Conservation (phyloP, 2,888 invertebrate genomes). For the Psylliodes chrysocephalus region DNA sequence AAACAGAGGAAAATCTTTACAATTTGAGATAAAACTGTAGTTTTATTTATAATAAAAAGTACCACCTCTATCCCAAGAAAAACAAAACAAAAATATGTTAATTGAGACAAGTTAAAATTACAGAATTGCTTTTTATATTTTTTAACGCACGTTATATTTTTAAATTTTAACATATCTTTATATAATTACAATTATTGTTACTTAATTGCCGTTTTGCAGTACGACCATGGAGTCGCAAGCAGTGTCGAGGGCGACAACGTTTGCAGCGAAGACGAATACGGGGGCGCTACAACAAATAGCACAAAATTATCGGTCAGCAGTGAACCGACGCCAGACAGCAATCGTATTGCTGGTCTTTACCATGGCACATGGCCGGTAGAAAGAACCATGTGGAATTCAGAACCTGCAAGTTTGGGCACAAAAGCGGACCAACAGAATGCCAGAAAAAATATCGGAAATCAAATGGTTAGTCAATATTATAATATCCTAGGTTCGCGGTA, state of each 20-base stretch:
- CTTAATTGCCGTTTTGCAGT: conserved; percentile 34
- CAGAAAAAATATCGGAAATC: conserved; percentile 30
- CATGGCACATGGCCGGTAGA: conserved; percentile 74
- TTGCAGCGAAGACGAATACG: conserved; percentile 59
- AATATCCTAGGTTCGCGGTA: no score
- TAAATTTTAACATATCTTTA: no score
- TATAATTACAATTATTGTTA: no score
- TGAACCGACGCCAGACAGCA: conserved; percentile 53
- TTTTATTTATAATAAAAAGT: no score
- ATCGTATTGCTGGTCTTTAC: conserved; percentile 64
- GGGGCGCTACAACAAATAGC: conserved; percentile 46
- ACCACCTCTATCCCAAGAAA: no score
- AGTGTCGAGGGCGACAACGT: conserved; percentile 43
- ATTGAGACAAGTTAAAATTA: no score
- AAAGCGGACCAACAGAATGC: conserved; percentile 22
- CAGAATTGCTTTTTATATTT: no score
- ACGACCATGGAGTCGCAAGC: conserved; percentile 44
- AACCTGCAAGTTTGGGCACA: conserved; percentile 54
- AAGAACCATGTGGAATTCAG: conserved; percentile 63
- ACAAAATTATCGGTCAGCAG: conserved; percentile 62
- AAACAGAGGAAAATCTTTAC: no score
- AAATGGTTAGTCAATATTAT: conserved; percentile 41
- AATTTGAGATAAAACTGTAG: no score
- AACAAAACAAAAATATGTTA: no score
- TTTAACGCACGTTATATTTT: no score